Base-by-base conservation (phyloP, 2,888 invertebrate genomes). In the Macrosoma leucophasiata region DNA sequence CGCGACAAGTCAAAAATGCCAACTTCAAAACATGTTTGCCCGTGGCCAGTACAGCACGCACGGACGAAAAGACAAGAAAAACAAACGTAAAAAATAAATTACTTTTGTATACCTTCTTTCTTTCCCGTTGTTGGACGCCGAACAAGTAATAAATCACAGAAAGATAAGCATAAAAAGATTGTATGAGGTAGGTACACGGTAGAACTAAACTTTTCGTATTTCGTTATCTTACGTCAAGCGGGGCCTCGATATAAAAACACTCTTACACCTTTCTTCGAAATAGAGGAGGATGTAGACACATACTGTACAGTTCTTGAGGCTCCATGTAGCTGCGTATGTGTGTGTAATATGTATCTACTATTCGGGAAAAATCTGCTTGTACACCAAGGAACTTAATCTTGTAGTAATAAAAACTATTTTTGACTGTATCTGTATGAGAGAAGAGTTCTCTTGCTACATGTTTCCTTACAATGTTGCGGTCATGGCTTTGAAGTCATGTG, bases 111-210 rank as follows among this genome's bases (percentile, higher is more conserved):
- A 73, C 77, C 77, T 81, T 71, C 78, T 78, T 78, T 78, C 82
- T 79, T 79, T 74, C 71, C 78, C 79, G 81, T 79, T 76, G 79
- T 72, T 75, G 81, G 77, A 76, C 77, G 73, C 76, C 76, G 82
- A 79, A 79, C 75, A 68, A 72, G 62, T 67, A 75, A 76, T 84
- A 84, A 84, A 84, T 84, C 82, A 82, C 77, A 75, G 67, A 78
- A 76, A 84, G 84, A 84, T 84, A 84, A 84, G 82, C 84, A 82
- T 82, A 82, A 79, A 81, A 78, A 81, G 81, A 79, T 79, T 79
- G 82, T 82, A 79, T 79, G 77, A 81, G 73, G 72, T 72, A 64
- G 74, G 72, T 78, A 79, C 75, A 73, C 78, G 71, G 81, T 79
- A 77, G 78, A 82, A 73, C 69, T 77, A 66, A 76, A 79, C 72